Percentiles rank a stretch among this genome's conserved stretches.
Conservation (phyloP, 37 sponge, comb jelly and placozoan genomes). For the Amphimedon queenslandica region DNA sequence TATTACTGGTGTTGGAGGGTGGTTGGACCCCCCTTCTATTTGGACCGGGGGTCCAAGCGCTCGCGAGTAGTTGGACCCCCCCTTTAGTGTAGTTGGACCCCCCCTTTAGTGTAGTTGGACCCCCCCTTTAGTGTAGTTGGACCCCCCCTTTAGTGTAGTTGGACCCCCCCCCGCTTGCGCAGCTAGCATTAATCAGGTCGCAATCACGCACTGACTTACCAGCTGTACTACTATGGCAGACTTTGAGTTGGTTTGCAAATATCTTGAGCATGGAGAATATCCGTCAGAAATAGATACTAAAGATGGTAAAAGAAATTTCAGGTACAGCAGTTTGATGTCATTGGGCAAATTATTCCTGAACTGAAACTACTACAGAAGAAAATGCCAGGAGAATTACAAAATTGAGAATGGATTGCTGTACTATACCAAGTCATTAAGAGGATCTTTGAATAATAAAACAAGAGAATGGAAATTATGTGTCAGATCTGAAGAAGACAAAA, state of each 20-base stretch:
- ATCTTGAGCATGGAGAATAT: background rate
- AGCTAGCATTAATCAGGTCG: too few species aligned
- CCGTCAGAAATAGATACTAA: background rate
- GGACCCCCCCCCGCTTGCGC: too few species aligned
- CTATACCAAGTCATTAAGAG: constrained; percentile 1
- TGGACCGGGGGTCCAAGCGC: too few species aligned
- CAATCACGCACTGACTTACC: too few species aligned
- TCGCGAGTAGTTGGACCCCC: too few species aligned
- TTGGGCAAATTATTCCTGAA: background rate
- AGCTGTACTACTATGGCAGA: too few species aligned
- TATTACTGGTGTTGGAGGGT: too few species aligned
- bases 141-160: too few species aligned
- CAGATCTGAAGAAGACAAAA: constrained; percentile 10
- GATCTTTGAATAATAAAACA: background rate
- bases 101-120: too few species aligned
- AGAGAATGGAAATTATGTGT: constrained; percentile 11
- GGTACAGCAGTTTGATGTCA: background rate
- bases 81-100: too few species aligned
- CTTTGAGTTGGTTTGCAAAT: background rate
- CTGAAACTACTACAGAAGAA: background rate
- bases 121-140: too few species aligned
- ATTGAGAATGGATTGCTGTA: constrained; percentile 15
- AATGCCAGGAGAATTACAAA: constrained; percentile 14
- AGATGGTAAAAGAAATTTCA: background rate
- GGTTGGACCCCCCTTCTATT: too few species aligned